Evolutionary conservation across 2,113 vertebrate species (phyloP), one percentile per base, ranked within the genome.

Genomic region (Serinus canaria): DNA sequence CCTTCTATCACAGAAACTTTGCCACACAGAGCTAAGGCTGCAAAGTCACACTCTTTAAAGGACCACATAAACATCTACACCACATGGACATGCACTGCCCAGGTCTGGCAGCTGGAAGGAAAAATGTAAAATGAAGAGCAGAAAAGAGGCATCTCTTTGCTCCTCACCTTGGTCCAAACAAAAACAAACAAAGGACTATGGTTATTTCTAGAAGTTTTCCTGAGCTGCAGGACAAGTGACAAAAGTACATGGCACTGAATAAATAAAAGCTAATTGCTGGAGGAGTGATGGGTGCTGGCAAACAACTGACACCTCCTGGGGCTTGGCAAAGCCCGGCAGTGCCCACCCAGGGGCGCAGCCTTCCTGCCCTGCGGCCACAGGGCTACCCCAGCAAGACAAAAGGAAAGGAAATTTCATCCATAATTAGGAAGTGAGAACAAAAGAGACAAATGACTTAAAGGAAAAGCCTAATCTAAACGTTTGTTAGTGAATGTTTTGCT

Each of bases 381-480:
- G 37, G 81, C 78, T 55, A 83, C 66, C 81, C 78, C 15, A 3
- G 63, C 63, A 14, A 86, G 77, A 93, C 92, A 95, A 95, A 94
- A 53, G 86, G 60, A 96, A 90, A 95, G 93, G 95, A 96, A 97
- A 91, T 89, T 66, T 85, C 63, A 11, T 76, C 58, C 89, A 8
- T 74, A 91, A 91, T 94, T 91, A 94, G 95, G 93, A 95, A 95
- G 82, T n/a, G 81, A 87, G 87, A 95, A 97, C 95, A 97, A 97
- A 97, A 95, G 94, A 92, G 94, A 80, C 79, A 89, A 94, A 84
- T 91, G 12, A 94, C 93, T 92, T 95, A 79, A 91, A 95, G 89
- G 94, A 97, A 97, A 94, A 85, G 84, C 58, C 94, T 94, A 91
- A 97, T 95, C 94, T 95, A 95, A 96, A 97, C 15, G 5, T 79